These are phyloP conservation scores for Melangyna quadrimaculata DNA, from an alignment of 2,888 invertebrate species.

Conservation along the genomic window DNA sequence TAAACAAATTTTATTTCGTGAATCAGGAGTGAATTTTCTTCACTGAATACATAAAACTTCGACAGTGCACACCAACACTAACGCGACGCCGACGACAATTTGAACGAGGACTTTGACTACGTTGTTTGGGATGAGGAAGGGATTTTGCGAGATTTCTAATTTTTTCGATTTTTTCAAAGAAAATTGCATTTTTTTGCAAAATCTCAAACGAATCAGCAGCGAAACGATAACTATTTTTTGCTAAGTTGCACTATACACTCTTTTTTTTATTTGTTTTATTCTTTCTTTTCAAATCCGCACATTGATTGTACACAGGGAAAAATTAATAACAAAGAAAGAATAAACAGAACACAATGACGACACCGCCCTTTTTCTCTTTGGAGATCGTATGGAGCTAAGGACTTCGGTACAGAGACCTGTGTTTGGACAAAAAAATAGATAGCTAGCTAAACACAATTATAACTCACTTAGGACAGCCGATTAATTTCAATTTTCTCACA, in stretches of 20 bases:
- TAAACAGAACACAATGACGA: slow-evolving; percentile 63
- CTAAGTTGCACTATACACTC: neutral
- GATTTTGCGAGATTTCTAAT: slow-evolving; percentile 4
- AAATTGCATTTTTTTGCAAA: slow-evolving; percentile 59
- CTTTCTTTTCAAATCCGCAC: slow-evolving; percentile 39
- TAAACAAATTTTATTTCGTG: slow-evolving; percentile 20
- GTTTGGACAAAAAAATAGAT: neutral
- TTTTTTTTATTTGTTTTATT: neutral
- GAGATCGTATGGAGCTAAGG: slow-evolving; percentile 23
- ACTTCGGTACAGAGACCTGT: slow-evolving; percentile 13
- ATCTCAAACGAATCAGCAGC: neutral
- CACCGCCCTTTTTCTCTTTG: slow-evolving; percentile 69
- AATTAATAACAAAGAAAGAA: slow-evolving; percentile 10
- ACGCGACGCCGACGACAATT: neutral
- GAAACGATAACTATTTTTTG: neutral
- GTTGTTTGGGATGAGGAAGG: slow-evolving; percentile 3
- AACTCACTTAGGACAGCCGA: slow-evolving; percentile 44
- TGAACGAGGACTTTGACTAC: neutral
- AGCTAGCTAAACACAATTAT: slow-evolving; percentile 46
- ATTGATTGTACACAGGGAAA: slow-evolving; percentile 48
- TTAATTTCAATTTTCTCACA: slow-evolving; percentile 36
- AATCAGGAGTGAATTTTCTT: slow-evolving; percentile 39
- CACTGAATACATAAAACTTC: slow-evolving; percentile 64
- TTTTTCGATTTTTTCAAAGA: slow-evolving; percentile 40
- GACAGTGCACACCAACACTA: slow-evolving; percentile 48